Base-by-base conservation (phyloP, 2,113 vertebrate species). In the Protomyctophum bolini region DNA sequence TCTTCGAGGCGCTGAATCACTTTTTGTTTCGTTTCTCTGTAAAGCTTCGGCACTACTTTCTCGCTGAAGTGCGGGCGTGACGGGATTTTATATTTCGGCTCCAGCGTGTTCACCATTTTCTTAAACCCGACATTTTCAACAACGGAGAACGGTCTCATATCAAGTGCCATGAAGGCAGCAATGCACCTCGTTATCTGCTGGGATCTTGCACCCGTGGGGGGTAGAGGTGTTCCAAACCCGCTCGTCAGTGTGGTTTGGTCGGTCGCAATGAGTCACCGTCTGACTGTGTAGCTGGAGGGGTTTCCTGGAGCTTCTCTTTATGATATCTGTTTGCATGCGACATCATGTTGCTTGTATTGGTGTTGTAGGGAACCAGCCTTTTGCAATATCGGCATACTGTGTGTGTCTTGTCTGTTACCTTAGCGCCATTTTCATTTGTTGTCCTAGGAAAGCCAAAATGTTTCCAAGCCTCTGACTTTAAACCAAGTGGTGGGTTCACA, bases 31-130 rank as follows among this genome's bases (percentile, higher is more conserved):
- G 50, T n/a, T 50, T 70, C 41, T 5, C 7, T 5, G 21, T 71
- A 77, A 49, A 71, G 50, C n/a, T n/a, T n/a, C n/a, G n/a, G n/a
- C n/a, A n/a, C n/a, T n/a, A n/a, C n/a, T n/a, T n/a, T n/a, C n/a
- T n/a, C n/a, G n/a, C n/a, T n/a, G n/a, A 78, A 69, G 61, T 73
- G 62, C 4, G 14, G 49, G 10, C 6, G 21, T 74, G 62, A 74
- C 1, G 49, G n/a, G 52, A 70, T 73, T n/a, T 8, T 8, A 33
- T 78, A 78, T 50, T 41, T 60, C n/a, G n/a, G n/a, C n/a, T n/a
- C n/a, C n/a, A n/a, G n/a, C n/a, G n/a, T n/a, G n/a, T n/a, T n/a
- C n/a, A n/a, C n/a, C n/a, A n/a, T n/a, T n/a, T n/a, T n/a, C n/a
- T n/a, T n/a, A n/a, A n/a, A 68, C 29, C 63, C 50, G 29, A 41